Evolutionary conservation across 2,888 invertebrate genomes (phyloP).

Genomic region (Lepidonotus clava): DNA sequence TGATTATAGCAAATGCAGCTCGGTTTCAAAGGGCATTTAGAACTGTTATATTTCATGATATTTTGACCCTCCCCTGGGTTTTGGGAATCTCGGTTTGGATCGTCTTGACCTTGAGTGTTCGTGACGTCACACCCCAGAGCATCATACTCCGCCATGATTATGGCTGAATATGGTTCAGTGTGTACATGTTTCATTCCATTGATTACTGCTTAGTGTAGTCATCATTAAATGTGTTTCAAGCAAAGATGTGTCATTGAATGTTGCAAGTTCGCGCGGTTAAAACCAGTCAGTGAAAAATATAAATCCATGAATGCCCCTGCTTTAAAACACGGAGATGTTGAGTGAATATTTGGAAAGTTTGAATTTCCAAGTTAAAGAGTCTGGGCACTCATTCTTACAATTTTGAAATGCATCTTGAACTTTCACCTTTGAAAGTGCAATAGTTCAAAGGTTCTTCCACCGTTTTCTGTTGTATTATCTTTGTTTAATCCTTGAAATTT

Average conservation of each 20-base stretch:
- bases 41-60: too few relatives aligned
- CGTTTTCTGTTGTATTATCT: too few relatives aligned
- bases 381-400: neutral
- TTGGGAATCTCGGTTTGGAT: too few relatives aligned
- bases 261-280: slow-evolving; percentile 5
- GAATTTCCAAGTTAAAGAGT: neutral
- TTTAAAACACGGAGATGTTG: neutral
- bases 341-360: too few relatives aligned
- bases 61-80: too few relatives aligned
- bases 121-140: too few relatives aligned
- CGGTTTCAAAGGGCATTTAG: too few relatives aligned
- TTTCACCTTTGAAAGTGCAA: neutral
- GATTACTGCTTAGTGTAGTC: neutral
- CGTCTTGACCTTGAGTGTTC: too few relatives aligned
- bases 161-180: neutral
- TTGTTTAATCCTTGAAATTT: too few relatives aligned
- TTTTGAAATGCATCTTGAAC: neutral
- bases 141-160: neutral
- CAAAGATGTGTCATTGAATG: neutral
- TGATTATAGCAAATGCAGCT: too few relatives aligned
- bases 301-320: neutral
- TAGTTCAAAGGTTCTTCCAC: neutral
- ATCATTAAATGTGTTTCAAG: neutral
- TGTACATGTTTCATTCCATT: neutral
- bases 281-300: neutral